phyloP scores from a whole-genome alignment of 2,113 vertebrate genomes.

The Antechinus flavipes region DNA sequence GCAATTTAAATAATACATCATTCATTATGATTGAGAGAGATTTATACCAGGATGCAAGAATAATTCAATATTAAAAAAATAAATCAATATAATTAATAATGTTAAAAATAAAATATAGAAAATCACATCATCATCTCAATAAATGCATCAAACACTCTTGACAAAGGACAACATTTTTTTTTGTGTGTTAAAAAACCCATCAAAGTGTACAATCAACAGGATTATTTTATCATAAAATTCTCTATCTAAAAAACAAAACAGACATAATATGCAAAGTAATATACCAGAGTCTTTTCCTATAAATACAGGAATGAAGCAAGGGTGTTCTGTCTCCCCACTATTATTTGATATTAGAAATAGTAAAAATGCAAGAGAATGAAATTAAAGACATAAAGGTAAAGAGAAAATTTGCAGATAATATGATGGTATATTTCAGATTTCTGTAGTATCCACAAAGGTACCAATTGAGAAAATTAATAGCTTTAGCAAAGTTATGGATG shows the following conservation, averaged over 20 bases:
- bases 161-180: background rate
- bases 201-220: background rate
- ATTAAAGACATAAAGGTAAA: background rate
- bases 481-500: background rate
- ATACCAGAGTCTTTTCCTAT: background rate
- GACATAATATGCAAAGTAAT: background rate
- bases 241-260: background rate
- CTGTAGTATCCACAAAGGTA: background rate
- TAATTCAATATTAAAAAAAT: background rate
- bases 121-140: background rate
- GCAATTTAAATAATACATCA: background rate
- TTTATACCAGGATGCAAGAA: background rate
- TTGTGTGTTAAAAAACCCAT: background rate
- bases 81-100: background rate
- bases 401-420: background rate
- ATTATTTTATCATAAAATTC: background rate
- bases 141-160: background rate
- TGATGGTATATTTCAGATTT: background rate
- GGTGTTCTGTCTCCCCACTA: background rate
- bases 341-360: background rate
- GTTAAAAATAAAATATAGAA: background rate
- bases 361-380: background rate
- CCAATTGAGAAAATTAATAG: background rate
- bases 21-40: background rate
- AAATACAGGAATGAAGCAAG: background rate